A percentile compares a stretch with the other conserved stretches of the same genome.
These are phyloP conservation scores for Epizoanthus scotinus DNA, from an alignment of 92 coral and sea anemone genomes.

Conservation along the genomic window DNA sequence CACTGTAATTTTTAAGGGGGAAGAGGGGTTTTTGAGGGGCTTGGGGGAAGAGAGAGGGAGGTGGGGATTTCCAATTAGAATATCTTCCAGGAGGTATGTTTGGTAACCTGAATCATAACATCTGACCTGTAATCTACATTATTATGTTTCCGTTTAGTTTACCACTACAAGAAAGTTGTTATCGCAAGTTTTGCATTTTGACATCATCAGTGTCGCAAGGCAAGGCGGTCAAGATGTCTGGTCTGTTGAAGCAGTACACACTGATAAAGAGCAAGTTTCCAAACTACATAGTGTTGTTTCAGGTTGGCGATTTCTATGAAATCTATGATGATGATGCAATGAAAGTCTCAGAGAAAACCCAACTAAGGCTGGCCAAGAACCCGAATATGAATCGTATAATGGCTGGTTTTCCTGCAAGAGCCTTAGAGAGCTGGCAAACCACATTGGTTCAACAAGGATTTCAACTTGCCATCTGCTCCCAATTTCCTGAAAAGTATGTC, in stretches of 20 bases:
- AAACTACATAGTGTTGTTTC: conserved; percentile 78
- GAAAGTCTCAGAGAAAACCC: conserved; percentile 83
- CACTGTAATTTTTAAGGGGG: no score
- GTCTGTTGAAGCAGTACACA: conserved; percentile 68
- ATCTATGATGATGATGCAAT: conserved; percentile 80
- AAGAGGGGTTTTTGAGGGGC: no score
- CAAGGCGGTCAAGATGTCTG: conserved; percentile 62
- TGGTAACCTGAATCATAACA: background rate
- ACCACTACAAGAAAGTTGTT: background rate
- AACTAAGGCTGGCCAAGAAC: conserved; percentile 71
- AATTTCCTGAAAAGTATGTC: conserved; percentile 77
- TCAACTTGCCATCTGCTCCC: conserved; percentile 83
- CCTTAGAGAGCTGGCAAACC: conserved; percentile 84
- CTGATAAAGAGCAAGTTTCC: conserved; percentile 69
- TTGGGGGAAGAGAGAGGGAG: no score
- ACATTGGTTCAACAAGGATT: conserved; percentile 87
- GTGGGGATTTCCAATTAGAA: no score
- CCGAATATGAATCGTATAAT: conserved; percentile 75
- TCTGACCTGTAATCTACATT: background rate
- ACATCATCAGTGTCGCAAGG: conserved; percentile 22
- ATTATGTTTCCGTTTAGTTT: background rate
- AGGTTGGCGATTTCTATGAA: conserved; percentile 90
- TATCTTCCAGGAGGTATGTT: background rate
- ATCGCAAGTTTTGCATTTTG: conserved; percentile 20
- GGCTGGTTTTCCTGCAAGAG: conserved; percentile 92